Evolutionary conservation across 2,797 vertebrate genomes (phyloP).

Genomic region (Epinephelus malabaricus): DNA sequence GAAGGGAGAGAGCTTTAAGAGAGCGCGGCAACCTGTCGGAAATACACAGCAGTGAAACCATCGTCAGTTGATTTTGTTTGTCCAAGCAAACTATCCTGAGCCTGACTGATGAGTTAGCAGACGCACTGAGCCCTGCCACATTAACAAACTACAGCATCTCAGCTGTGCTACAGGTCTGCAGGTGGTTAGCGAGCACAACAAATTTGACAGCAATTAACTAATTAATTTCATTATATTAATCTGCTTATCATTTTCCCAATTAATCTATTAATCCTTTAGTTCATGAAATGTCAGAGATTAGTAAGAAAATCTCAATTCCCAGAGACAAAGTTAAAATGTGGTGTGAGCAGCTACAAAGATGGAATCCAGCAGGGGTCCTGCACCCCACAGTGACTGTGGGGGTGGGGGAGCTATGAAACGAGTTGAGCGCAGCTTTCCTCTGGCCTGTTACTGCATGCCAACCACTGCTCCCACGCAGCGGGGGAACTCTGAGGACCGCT

Average conservation of each 20-base stretch:
- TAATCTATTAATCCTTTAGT: no score
- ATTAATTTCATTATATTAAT: neutral
- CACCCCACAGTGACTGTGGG: neutral
- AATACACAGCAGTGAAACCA: neutral
- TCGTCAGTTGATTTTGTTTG: neutral
- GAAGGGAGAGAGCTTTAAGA: neutral
- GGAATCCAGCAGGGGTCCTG: neutral
- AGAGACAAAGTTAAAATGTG: neutral
- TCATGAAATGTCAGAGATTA: no score
- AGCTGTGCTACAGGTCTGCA: neutral
- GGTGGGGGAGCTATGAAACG: neutral
- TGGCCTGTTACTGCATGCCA: neutral
- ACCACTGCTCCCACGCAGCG: neutral
- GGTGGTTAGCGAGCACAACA: constrained; percentile 5
- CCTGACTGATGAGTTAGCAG: neutral
- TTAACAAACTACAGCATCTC: neutral
- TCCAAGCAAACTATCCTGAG: neutral
- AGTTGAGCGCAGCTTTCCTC: neutral
- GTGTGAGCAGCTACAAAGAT: neutral
- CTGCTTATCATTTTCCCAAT: no score
- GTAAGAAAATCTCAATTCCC: no score
- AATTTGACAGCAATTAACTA: neutral
- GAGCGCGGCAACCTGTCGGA: neutral
- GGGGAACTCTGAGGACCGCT: neutral
- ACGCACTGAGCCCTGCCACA: no score